Evolutionary conservation across 2,888 invertebrate species (phyloP).

Genomic region (Selenia dentaria): DNA sequence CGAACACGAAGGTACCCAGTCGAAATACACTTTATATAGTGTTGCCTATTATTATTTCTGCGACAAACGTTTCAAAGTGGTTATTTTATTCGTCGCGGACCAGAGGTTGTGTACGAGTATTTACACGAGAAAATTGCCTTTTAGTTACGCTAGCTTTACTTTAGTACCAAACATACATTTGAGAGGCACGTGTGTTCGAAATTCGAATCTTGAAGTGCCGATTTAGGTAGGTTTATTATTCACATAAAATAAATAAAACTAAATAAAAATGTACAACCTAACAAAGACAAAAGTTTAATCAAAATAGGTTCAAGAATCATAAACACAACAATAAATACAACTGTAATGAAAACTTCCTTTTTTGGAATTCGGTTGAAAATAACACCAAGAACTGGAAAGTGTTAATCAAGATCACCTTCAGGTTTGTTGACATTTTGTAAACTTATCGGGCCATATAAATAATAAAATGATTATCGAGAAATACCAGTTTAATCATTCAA

Average conservation of each 20-base stretch:
- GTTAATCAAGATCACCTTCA: conserved; percentile 53
- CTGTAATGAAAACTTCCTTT: no score
- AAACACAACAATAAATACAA: no score
- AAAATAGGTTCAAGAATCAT: no score
- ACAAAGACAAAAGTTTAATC: no score
- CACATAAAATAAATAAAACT: no score
- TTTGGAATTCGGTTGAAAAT: no score
- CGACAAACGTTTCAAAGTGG: conserved; percentile 14
- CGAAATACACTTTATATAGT: neutral
- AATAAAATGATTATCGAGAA: conserved; percentile 39
- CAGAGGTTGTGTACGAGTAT: conserved; percentile 52
- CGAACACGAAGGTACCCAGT: conserved; percentile 18
- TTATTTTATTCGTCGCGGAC: conserved; percentile 38
- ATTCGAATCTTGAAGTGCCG: no score
- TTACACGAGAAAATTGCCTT: conserved; percentile 60
- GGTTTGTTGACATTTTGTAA: conserved; percentile 66
- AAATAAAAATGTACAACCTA: no score
- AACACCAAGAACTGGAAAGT: conserved; percentile 15
- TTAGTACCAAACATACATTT: no score
- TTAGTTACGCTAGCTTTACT: conserved; percentile 47
- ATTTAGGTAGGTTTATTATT: no score
- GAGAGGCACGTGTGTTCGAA: no score
- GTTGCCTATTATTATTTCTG: conserved; percentile 7
- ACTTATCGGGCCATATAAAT: conserved; percentile 41
- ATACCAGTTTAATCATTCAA: conserved; percentile 58